Evolutionary conservation across 2,113 vertebrate species (phyloP), one percentile per base, ranked within the genome.

Genomic region (Piprites chloris): DNA sequence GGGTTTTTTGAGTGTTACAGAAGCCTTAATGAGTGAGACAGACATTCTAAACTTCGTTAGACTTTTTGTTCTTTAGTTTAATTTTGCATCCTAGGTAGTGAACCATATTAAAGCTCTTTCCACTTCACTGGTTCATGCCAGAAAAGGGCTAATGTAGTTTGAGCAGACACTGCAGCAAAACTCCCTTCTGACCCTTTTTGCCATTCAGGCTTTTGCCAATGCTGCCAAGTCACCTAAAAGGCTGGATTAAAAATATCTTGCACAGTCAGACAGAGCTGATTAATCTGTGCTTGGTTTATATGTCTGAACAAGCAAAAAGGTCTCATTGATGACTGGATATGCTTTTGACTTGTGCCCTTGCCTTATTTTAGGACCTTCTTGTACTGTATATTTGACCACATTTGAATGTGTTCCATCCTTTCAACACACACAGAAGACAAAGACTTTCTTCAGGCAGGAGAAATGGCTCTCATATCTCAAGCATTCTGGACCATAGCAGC

Each of bases 51-150:
- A 56, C 46, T 88, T 81, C 50, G 87, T 42, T 59, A 95, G 71
- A 49, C 85, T 96, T 96, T 92, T 71, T 93, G 33, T 92, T 89
- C 49, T 95, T 91, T 35, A 55, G 63, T 80, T 97, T 92, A 95
- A 76, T 95, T 97, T 97, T 96, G 59, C 55, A n/a, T 97, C 89
- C 72, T 91, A 72, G 61, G 59, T 78, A 86, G 5, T 81, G 93
- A 96, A 92, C 86, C 16, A 1, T 62, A 32, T 37, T 88, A 67
- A 83, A 96, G 39, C 86, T 93, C 65, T 91, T 93, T 96, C 62
- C 62, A n/a, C 61, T 88, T 89, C 94, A 35, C 41, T 92, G 76
- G 23, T 71, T 83, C 33, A 19, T 4, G 5, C 91, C 0, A 8
- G 81, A 95, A 89, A 52, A 90, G 91, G 96, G 93, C 37, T 94